Conservation (phyloP, 2,888 invertebrate species). For the Eumacrocentrus americanus region DNA sequence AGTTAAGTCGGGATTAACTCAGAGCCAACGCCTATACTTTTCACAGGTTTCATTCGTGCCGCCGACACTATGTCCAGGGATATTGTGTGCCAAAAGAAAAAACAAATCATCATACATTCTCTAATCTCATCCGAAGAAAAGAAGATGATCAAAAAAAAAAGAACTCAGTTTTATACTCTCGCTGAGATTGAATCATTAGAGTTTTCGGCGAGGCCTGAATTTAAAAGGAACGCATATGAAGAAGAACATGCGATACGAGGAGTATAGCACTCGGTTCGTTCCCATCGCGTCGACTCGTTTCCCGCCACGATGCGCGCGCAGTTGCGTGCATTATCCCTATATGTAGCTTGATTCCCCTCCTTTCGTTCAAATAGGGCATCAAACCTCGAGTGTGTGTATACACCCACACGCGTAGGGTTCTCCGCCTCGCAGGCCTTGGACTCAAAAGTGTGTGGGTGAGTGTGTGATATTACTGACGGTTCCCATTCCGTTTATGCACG, state of each 20-base stretch:
- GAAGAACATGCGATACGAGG: neutral
- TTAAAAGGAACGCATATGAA: neutral
- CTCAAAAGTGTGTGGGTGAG: neutral
- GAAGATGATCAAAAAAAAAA: neutral
- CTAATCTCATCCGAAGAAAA: too few relatives aligned
- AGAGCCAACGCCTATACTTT: conserved; percentile 9
- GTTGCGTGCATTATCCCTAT: conserved; percentile 28
- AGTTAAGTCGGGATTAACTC: conserved; percentile 30
- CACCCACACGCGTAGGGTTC: conserved; percentile 25
- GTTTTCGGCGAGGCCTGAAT: neutral
- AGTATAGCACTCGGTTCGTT: conserved; percentile 23
- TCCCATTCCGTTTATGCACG: neutral
- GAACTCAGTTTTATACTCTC: neutral
- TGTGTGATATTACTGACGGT: neutral
- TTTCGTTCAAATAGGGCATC: conserved; percentile 41
- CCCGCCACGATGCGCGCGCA: conserved; percentile 53
- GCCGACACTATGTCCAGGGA: conserved; percentile 1
- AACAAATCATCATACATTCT: too few relatives aligned
- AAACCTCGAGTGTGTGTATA: conserved; percentile 41
- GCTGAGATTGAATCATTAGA: conserved; percentile 10
- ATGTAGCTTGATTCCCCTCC: conserved; percentile 18
- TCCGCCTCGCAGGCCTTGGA: conserved; percentile 9
- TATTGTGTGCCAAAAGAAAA: too few relatives aligned
- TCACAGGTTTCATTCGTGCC: conserved; percentile 19
- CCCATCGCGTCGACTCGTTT: conserved; percentile 48